Conservation (phyloP, 2,113 vertebrate genomes). For the Phrynosoma blainvillii region DNA sequence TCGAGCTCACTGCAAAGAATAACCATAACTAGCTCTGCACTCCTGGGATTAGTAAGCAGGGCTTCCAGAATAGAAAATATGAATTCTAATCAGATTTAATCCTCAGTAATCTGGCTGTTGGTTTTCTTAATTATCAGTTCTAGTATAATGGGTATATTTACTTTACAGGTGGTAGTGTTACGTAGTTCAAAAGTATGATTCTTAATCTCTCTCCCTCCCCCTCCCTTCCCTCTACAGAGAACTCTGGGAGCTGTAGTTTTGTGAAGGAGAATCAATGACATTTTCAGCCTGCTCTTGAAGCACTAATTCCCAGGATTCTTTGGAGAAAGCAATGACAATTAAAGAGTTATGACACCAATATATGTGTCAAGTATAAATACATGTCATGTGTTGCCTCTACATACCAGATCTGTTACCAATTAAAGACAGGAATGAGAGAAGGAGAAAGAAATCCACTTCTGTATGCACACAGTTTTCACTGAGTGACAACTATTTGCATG, state of each 20-base stretch:
- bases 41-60: background rate
- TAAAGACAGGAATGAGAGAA: background rate
- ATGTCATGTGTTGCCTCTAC: background rate
- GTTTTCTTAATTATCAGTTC: background rate
- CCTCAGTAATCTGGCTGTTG: background rate
- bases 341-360: background rate
- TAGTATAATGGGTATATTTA: background rate
- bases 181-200: background rate
- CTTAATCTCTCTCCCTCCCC: background rate
- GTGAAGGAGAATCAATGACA: background rate
- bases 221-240: background rate
- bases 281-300: background rate
- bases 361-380: background rate
- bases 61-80: background rate
- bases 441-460: background rate
- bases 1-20: background rate
- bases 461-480: background rate
- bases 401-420: background rate
- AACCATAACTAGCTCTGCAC: background rate
- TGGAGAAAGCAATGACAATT: background rate
- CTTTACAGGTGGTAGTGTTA: background rate
- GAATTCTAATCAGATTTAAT: background rate
- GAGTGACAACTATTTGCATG: background rate
- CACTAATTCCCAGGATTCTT: background rate
- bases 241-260: background rate